Conservation (phyloP, 1,140 invertebrate species). For the Polyergus mexicanus region DNA sequence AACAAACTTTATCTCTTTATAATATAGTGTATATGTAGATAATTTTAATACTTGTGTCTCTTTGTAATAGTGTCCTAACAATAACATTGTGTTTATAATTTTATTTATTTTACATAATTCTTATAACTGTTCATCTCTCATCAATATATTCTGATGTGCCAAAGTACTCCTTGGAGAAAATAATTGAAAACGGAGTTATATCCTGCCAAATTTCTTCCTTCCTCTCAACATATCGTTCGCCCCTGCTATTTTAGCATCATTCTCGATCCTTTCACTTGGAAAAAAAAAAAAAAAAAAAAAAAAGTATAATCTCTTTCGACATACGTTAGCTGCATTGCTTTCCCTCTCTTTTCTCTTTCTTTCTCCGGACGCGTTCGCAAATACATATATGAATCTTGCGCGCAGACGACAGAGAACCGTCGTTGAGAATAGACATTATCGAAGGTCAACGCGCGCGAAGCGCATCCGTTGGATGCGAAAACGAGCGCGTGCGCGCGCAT, state of each 20-base stretch:
- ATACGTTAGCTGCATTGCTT: background rate
- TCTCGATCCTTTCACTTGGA: background rate
- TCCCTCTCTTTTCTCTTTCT: background rate
- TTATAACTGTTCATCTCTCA: too few species aligned
- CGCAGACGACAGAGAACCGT: background rate
- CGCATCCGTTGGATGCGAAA: conserved; percentile 58
- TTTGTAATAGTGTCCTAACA: too few species aligned
- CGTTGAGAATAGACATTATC: conserved; percentile 33
- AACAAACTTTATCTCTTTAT: too few species aligned
- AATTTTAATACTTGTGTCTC: too few species aligned
- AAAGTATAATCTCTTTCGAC: background rate
- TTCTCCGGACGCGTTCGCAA: background rate
- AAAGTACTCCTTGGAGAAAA: background rate
- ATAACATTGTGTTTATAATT: too few species aligned
- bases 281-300: background rate
- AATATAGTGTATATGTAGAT: too few species aligned
- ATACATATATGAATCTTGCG: background rate
- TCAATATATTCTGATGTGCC: too few species aligned
- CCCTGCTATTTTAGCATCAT: background rate
- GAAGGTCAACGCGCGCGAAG: conserved; percentile 68
- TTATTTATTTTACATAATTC: too few species aligned
- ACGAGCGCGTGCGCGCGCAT: background rate
- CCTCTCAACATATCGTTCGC: background rate
- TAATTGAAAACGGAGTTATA: background rate
- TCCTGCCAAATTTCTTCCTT: background rate